phyloP scores from a whole-genome alignment of 2,888 invertebrate genomes.

The Silvanus unidentatus region DNA sequence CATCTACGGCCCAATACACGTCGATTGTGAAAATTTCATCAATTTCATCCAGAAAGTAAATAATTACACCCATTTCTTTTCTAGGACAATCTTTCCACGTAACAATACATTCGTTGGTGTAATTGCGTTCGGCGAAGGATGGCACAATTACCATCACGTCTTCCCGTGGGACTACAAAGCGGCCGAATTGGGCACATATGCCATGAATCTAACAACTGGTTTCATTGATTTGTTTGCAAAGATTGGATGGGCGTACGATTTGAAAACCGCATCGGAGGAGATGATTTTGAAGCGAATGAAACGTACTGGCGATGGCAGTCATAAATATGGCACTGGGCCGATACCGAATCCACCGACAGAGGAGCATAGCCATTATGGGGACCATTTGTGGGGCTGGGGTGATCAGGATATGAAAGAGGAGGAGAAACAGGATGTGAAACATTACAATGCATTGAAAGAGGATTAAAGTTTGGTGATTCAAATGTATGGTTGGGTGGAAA shows the following conservation, averaged over 20 bases:
- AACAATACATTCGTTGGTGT: slow-evolving; percentile 71
- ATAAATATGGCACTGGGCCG: not conserved
- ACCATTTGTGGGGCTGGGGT: slow-evolving; percentile 77
- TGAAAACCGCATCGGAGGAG: slow-evolving; percentile 66
- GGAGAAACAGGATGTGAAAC: slow-evolving; percentile 45
- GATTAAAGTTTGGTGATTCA: slow-evolving; percentile 6
- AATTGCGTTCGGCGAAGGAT: slow-evolving; percentile 77
- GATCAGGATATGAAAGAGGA: slow-evolving; percentile 69
- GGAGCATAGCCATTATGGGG: slow-evolving; percentile 44
- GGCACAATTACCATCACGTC: slow-evolving; percentile 92
- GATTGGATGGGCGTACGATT: slow-evolving; percentile 76
- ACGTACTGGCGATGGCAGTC: slow-evolving; percentile 1
- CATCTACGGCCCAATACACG: too few relatives aligned
- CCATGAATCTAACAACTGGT: slow-evolving; percentile 34
- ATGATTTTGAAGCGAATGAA: slow-evolving; percentile 63
- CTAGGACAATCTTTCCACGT: slow-evolving; percentile 71
- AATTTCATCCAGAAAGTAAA: not conserved
- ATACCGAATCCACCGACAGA: not conserved
- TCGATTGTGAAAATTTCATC: too few relatives aligned
- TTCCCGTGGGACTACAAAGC: slow-evolving; percentile 94
- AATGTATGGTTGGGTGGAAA: not conserved
- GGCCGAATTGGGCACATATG: slow-evolving; percentile 64
- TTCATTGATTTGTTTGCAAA: slow-evolving; percentile 38
- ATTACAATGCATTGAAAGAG: slow-evolving; percentile 28
- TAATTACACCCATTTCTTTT: slow-evolving; percentile 12